Conservation (phyloP, 2,888 invertebrate species). For the Limnephilus auricula region DNA sequence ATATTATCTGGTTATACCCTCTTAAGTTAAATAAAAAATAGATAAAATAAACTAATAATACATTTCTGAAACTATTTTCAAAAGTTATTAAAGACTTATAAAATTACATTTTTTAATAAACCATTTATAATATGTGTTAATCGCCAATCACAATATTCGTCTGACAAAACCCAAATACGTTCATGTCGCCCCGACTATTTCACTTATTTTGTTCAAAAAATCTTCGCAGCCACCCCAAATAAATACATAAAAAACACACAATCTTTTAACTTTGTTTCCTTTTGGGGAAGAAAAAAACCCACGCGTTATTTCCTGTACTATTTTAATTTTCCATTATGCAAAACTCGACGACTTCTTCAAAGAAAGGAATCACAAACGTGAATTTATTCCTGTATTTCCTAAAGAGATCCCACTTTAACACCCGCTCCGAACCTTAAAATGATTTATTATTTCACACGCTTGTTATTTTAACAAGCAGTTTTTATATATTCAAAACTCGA, state of each 20-base stretch:
- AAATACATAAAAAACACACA: not conserved
- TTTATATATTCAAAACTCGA: not conserved
- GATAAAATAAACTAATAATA: no score
- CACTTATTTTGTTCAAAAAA: not conserved
- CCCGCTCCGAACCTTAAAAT: not conserved
- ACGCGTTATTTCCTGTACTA: not conserved
- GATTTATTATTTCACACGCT: not conserved
- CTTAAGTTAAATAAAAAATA: no score
- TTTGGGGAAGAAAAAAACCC: not conserved
- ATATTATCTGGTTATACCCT: no score
- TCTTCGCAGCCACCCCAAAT: not conserved
- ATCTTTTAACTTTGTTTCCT: not conserved
- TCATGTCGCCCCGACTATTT: not conserved
- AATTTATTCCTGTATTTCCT: not conserved
- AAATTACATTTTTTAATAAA: no score
- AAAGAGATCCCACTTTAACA: not conserved
- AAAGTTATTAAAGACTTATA: not conserved
- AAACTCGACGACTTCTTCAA: not conserved
- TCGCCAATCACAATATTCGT: not conserved
- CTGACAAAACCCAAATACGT: not conserved
- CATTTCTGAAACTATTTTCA: no score
- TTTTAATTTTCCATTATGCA: slow-evolving; percentile 19
- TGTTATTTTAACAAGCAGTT: not conserved
- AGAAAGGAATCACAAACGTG: not conserved
- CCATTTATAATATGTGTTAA: no score